Evolutionary conservation across 2,888 invertebrate genomes (phyloP), one percentile per base, ranked within the genome.

Genomic region (Torymus texanus): DNA sequence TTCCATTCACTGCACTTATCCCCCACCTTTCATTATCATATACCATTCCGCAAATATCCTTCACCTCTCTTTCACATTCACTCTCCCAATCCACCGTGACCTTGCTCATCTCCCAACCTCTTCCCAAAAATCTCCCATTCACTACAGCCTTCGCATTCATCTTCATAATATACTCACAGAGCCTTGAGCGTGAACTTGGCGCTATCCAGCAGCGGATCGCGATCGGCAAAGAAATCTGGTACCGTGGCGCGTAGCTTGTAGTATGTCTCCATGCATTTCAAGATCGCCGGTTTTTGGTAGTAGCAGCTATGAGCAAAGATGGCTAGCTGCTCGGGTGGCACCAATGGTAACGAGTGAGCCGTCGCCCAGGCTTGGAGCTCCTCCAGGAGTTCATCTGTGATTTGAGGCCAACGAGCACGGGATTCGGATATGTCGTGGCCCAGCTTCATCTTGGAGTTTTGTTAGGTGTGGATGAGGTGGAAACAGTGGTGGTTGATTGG

Each of bases 251-350:
- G 92, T 74, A 92, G 89, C 53, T 91, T 91, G 86, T 93, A 94
- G 89, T 93, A 94, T 79, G 91, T 91, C 83, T 92, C 91, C 84
- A 95, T 93, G 84, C 94, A 94, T n/a, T 87, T 90, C 86, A 93
- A 93, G 0, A 93, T 92, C 72, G 91, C 92, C 14, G 93, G 93
- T 83, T 93, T 85, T 59, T 93, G 91, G 76, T 92, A 93, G 80
- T 93, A 92, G 88, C 94, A 94, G 67, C 94, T 94, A 85, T 94
- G 92, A 83, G 94, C 92, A 86, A 95, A 95, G 62, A 94, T 88
- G 51, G 93, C 91, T 75, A 94, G 90, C 87, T 94, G 94, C 88
- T 94, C 93, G 83, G 93, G 92, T 53, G 92, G 86, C 56, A 88
- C 81, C n/a, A 81, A 73, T 0, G 83, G 67, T 51, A 86, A 81